Conservation (phyloP, 2,888 invertebrate genomes). For the Hemicrepidius hirtus region DNA sequence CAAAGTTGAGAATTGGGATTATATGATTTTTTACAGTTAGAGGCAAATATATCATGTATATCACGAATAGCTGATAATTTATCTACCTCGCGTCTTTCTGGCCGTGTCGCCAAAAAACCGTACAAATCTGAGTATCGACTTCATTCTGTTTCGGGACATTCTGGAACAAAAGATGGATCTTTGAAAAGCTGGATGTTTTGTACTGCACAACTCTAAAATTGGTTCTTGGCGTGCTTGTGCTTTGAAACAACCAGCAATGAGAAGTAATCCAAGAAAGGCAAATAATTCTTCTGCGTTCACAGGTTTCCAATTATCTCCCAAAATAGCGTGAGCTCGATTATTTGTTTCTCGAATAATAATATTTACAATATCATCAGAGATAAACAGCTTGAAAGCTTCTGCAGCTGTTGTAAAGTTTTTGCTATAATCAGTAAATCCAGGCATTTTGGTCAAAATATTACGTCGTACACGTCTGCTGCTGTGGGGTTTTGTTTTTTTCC, state of each 20-base stretch:
- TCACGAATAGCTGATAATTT: slow-evolving; percentile 17
- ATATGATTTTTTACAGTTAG: no score
- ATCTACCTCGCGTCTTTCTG: slow-evolving; percentile 1
- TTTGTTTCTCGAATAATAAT: no score
- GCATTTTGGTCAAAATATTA: slow-evolving; percentile 1
- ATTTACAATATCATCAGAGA: neutral
- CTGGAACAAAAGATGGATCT: neutral
- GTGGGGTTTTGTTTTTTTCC: slow-evolving; percentile 7
- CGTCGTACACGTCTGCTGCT: neutral
- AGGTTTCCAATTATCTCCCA: no score
- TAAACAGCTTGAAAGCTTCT: slow-evolving; percentile 8
- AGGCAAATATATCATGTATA: slow-evolving; percentile 11
- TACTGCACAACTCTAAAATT: slow-evolving; percentile 8
- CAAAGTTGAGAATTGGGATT: no score
- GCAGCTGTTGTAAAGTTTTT: neutral
- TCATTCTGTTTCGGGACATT: slow-evolving; percentile 4
- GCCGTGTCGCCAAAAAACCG: neutral
- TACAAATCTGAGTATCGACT: no score
- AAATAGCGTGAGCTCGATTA: no score
- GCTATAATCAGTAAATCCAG: neutral
- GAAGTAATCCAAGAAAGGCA: no score
- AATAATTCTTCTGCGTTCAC: no score
- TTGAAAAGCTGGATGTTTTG: neutral
- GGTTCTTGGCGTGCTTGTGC: slow-evolving; percentile 10
- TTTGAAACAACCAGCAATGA: neutral